Conservation (phyloP, 2,113 vertebrate genomes). For the Cervus canadensis region DNA sequence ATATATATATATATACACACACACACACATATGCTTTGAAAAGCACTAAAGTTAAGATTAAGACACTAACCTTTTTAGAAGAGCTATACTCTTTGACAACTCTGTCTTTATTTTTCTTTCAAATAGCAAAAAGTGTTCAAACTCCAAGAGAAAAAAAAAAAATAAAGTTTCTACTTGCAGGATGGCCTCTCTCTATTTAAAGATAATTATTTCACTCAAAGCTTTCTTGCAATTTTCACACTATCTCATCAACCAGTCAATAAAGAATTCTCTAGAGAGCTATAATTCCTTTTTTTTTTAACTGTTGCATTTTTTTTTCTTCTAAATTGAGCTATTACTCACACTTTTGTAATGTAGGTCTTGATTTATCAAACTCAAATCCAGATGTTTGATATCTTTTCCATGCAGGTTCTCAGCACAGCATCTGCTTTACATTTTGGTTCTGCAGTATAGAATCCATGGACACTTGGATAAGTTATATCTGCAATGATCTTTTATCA, state of each 20-base stretch:
- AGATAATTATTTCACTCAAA: slow-evolving; percentile 7
- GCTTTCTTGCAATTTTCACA: slow-evolving; percentile 19
- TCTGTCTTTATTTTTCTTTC: background rate
- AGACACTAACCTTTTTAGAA: background rate
- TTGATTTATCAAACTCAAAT: slow-evolving; percentile 15
- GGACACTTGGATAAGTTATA: background rate
- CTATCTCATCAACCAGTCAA: slow-evolving; percentile 49
- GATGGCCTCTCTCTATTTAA: slow-evolving; percentile 42
- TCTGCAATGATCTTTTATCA: background rate
- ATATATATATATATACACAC: background rate
- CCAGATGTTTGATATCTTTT: slow-evolving; percentile 18
- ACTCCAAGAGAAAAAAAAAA: background rate
- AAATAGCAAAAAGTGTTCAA: background rate
- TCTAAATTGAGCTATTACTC: slow-evolving; percentile 24
- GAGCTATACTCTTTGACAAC: background rate
- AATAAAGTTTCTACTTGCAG: background rate
- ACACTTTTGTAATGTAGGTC: background rate
- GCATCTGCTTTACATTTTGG: background rate
- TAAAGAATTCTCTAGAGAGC: slow-evolving; percentile 31
- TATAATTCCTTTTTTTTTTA: slow-evolving; percentile 4
- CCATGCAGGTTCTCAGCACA: background rate
- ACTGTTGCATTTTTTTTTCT: background rate
- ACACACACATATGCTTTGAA: background rate
- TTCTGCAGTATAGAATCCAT: background rate
- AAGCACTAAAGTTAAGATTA: background rate